Evolutionary conservation across 1,140 invertebrate species (phyloP).

Genomic region (Oedothorax gibbosus): DNA sequence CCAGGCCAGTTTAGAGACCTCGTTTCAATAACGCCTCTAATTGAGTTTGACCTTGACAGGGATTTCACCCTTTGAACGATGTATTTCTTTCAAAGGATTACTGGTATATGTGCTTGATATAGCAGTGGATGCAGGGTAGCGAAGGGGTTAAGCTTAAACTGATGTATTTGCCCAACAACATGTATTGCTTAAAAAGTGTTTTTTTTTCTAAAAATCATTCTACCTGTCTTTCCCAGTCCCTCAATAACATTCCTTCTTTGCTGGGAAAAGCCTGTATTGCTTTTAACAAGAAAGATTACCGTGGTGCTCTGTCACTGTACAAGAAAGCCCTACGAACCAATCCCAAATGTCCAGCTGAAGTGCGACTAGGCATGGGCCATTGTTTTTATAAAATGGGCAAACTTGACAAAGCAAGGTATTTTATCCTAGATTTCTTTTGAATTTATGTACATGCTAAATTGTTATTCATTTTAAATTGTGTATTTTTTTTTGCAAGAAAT

Average conservation of each 20-base stretch:
- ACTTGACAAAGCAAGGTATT: conserved; percentile 90
- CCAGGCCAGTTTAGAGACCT: background rate
- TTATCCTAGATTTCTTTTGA: conserved; percentile 11
- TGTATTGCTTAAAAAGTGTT: background rate
- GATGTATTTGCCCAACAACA: background rate
- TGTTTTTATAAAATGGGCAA: conserved; percentile 98
- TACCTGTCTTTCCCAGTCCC: conserved; percentile 76
- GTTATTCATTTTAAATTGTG: too few species aligned
- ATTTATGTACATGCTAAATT: too few species aligned
- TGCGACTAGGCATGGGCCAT: conserved; percentile 97
- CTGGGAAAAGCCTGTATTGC: conserved; percentile 97
- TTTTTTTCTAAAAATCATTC: background rate
- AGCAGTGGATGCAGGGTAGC: too few species aligned
- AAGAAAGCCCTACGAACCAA: conserved; percentile 97
- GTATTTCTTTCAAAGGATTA: too few species aligned
- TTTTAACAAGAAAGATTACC: conserved; percentile 79
- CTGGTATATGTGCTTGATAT: too few species aligned
- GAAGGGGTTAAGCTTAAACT: too few species aligned
- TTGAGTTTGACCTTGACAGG: background rate
- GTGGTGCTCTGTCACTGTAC: conserved; percentile 96
- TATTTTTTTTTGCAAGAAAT: too few species aligned
- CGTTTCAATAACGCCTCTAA: background rate
- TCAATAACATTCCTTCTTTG: conserved; percentile 89
- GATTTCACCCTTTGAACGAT: background rate
- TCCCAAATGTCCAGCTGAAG: conserved; percentile 95